These are phyloP conservation scores for Zosterops japonicus DNA, from an alignment of 2,113 vertebrate species.

Conservation along the genomic window DNA sequence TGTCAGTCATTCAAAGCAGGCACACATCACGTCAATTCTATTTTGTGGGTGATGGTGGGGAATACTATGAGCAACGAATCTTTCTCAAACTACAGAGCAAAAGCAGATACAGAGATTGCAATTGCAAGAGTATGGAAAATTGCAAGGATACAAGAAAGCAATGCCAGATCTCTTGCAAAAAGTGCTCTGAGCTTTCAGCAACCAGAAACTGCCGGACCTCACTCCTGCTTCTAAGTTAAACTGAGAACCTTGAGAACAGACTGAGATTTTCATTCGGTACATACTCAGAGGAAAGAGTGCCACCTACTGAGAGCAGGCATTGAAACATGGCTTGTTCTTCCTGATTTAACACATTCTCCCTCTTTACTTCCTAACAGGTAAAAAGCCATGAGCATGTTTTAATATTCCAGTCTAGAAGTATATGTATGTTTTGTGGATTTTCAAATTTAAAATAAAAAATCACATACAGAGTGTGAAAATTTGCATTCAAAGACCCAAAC, in stretches of 20 bases:
- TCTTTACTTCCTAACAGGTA: background rate
- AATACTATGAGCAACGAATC: background rate
- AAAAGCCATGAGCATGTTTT: background rate
- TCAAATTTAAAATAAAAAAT: background rate
- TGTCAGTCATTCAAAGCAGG: background rate
- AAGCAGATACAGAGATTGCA: background rate
- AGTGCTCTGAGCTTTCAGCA: background rate
- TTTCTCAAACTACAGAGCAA: background rate
- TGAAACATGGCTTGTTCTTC: conserved; percentile 18
- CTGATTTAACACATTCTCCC: background rate
- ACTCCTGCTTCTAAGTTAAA: conserved; percentile 1
- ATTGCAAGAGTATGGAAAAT: background rate
- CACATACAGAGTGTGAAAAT: background rate
- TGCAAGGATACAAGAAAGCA: background rate
- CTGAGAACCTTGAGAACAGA: background rate
- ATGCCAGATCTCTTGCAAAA: background rate
- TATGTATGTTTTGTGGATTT: background rate
- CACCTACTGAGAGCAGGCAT: conserved; percentile 60
- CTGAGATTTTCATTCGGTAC: conserved; percentile 8
- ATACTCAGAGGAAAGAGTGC: conserved; percentile 67
- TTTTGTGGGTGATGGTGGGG: background rate
- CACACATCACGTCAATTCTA: rapidly evolving
- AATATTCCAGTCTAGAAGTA: background rate
- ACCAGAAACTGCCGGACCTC: background rate
- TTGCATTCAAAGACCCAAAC: background rate